A percentile compares a stretch with the other conserved stretches of the same genome.
Conservation (phyloP, 2,797 vertebrate species). For the Tapirus indicus region DNA sequence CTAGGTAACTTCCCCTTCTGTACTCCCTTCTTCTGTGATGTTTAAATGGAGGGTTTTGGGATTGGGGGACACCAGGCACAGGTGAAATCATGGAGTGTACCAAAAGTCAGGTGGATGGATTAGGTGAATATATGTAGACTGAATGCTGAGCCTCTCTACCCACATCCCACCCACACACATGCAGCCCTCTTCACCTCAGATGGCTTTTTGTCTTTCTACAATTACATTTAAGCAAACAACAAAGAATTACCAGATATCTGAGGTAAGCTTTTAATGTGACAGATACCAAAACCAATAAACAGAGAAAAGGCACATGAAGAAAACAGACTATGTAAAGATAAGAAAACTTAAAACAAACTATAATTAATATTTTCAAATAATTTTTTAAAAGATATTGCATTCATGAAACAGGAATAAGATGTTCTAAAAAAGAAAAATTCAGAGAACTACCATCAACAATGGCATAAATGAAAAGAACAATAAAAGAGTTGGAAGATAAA, state of each 20-base stretch:
- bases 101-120: not conserved
- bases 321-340: not conserved
- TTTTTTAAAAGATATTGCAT: not conserved
- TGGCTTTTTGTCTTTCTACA: not conserved
- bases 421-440: not conserved
- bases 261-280: conserved; percentile 22
- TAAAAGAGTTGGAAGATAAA: not conserved
- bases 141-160: not conserved
- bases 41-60: not conserved
- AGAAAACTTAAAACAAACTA: not conserved
- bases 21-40: not conserved
- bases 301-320: not conserved
- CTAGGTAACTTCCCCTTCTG: not conserved
- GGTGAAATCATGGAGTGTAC: not conserved
- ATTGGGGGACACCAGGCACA: not conserved
- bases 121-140: not conserved
- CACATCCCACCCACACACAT: too few species aligned
- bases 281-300: not conserved
- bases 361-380: conserved; percentile 47
- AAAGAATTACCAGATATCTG: not conserved
- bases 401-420: not conserved
- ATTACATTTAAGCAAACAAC: not conserved
- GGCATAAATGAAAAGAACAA: not conserved
- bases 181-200: not conserved
- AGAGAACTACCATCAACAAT: not conserved